phyloP scores from a whole-genome alignment of 2,797 vertebrate genomes.

The Urocyon cinereoargenteus region DNA sequence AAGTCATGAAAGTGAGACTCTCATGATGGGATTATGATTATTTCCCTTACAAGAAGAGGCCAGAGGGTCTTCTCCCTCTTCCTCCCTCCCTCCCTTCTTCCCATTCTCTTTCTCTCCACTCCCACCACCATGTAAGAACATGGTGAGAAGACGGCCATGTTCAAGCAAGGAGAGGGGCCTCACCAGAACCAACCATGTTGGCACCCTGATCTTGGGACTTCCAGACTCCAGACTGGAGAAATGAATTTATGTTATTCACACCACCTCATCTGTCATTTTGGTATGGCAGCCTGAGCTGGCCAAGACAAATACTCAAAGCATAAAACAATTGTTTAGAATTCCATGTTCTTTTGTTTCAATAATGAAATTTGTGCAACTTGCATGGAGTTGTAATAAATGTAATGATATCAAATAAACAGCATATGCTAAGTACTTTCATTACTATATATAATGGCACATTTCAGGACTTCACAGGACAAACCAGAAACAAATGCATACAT shows the following conservation, averaged over 20 bases:
- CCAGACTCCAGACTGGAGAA: background rate
- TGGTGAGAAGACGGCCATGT: background rate
- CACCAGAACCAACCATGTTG: background rate
- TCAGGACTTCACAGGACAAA: conserved; percentile 67
- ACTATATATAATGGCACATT: conserved; percentile 71
- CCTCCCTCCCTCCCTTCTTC: background rate
- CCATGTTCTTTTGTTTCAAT: conserved; percentile 26
- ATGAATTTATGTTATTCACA: background rate
- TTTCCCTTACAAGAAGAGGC: background rate
- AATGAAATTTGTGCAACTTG: conserved; percentile 52
- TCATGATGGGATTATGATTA: background rate
- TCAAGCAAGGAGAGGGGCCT: background rate
- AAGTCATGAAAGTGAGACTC: background rate
- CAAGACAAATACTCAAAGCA: background rate
- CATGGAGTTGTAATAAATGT: conserved; percentile 57
- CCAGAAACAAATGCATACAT: conserved; percentile 44
- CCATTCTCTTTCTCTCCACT: accelerated
- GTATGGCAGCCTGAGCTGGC: background rate
- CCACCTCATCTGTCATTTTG: background rate
- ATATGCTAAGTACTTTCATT: conserved; percentile 52
- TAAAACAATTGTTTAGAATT: conserved; percentile 2
- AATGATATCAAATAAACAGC: conserved; percentile 63
- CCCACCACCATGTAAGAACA: background rate
- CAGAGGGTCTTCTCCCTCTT: background rate
- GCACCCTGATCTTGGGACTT: background rate